Percentiles rank a stretch among this genome's conserved stretches.
These are phyloP conservation scores for Anarhynchus alexandrinus DNA, from an alignment of 2,113 vertebrate genomes.

Conservation along the genomic window DNA sequence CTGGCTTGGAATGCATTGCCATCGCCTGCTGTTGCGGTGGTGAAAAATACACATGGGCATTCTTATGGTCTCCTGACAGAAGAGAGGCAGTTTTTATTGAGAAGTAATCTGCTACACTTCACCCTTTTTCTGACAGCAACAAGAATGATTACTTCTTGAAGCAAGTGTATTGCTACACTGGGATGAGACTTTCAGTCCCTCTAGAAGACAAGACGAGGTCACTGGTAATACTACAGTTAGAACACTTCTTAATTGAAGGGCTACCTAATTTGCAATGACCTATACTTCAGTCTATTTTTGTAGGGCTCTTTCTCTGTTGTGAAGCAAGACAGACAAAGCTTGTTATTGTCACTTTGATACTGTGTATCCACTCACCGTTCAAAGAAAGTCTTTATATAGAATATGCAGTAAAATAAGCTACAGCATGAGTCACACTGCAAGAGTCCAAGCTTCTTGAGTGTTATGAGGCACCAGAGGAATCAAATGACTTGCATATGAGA, in stretches of 20 bases:
- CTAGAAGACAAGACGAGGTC: background rate
- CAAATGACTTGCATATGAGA: conserved; percentile 55
- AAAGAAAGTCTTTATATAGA: conserved; percentile 32
- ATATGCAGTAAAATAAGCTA: background rate
- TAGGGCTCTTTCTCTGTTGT: background rate
- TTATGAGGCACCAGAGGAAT: conserved; percentile 7
- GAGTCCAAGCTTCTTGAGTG: background rate
- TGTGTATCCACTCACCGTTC: background rate
- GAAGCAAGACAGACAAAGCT: background rate
- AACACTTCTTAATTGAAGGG: background rate
- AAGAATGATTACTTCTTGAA: background rate
- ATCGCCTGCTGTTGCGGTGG: background rate
- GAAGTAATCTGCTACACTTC: background rate
- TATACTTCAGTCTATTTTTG: background rate
- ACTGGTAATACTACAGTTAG: background rate
- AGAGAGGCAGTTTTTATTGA: background rate
- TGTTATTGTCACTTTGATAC: conserved; percentile 17
- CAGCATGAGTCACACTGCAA: background rate
- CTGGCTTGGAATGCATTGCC: background rate
- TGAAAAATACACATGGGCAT: background rate
- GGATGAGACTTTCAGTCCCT: background rate
- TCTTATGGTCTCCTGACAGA: background rate
- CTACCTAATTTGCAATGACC: background rate
- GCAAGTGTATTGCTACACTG: background rate
- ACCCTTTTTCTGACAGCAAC: background rate